phyloP scores from a whole-genome alignment of 35 echinoderm and acorn worm genomes.

The Hemicentrotus pulcherrimus region DNA sequence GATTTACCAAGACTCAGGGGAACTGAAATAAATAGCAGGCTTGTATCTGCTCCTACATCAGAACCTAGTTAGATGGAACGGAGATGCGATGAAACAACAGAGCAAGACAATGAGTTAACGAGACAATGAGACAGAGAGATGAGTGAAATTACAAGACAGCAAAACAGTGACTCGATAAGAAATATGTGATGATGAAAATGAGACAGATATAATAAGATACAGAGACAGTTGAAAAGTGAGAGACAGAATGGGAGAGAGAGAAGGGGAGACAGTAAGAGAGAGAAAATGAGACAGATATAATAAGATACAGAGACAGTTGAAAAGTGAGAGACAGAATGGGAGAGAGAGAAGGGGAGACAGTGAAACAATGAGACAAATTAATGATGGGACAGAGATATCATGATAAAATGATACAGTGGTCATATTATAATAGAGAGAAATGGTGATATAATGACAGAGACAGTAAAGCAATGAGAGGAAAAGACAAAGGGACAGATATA shows the following conservation, averaged over 20 bases:
- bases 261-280: neutral
- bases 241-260: neutral
- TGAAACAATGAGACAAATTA: too few species aligned
- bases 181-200: neutral
- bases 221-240: neutral
- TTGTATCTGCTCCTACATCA: neutral
- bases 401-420: too few species aligned
- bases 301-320: neutral
- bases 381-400: too few species aligned
- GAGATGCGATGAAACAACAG: neutral
- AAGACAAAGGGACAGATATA: too few species aligned
- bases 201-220: neutral
- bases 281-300: neutral
- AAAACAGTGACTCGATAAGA: neutral
- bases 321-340: neutral
- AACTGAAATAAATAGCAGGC: neutral
- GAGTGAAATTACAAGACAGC: neutral
- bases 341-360: too few species aligned
- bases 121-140: neutral
- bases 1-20: constrained; percentile 25
- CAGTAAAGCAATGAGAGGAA: too few species aligned
- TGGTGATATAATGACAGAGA: too few species aligned
- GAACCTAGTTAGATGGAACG: neutral
- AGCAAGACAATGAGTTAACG: neutral
- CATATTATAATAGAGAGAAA: too few species aligned